Evolutionary conservation across 2,797 vertebrate species (phyloP), one percentile per base, ranked within the genome.

Genomic region (Melanogrammus aeglefinus): DNA sequence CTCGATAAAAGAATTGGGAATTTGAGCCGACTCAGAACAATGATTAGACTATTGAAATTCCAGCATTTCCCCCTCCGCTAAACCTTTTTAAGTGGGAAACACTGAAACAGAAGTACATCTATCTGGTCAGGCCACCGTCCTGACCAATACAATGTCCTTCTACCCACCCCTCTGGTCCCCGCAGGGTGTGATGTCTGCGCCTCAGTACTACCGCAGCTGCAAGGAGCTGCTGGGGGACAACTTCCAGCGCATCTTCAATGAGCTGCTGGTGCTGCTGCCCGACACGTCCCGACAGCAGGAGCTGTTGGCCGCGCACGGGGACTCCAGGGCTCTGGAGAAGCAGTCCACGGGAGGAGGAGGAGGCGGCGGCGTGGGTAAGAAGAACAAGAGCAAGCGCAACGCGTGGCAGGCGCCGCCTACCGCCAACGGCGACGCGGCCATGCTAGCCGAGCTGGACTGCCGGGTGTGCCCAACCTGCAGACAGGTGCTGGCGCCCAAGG

Each of bases 231-330:
- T 99, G 0, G 97, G 97, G 0, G 96, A 97, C 0, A 94, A 96
- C 93, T 98, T 97, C 78, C 95, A 83, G 92, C 92, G 95, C 85
- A 96, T 99, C 83, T 99, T 99, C 85, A 97, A 94, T 0, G 98
- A 99, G 94, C 91, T 99, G 84, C 88, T 99, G 89, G 97, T 98
- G 74, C 93, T 99, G n/a, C 83, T 99, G 77, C 98, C 98, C 0
- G 98, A 99, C 93, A 96, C 95, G 0, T 88, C 82, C 63, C 99
- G 98, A 88, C 98, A 99, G 89, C 97, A 98, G 91, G 98, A 99
- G 91, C 96, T 99, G 76, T 95, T 99, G 75, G 93, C 92, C 0
- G 98, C 97, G 4, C 97, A 99, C 75, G 91, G 92, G 0, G 95
- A 97, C 90, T 94, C 93, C 87, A 86, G 87, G 75, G 88, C 92